Base-by-base conservation (phyloP, 2,113 vertebrate species). In the Hyla sarda region DNA sequence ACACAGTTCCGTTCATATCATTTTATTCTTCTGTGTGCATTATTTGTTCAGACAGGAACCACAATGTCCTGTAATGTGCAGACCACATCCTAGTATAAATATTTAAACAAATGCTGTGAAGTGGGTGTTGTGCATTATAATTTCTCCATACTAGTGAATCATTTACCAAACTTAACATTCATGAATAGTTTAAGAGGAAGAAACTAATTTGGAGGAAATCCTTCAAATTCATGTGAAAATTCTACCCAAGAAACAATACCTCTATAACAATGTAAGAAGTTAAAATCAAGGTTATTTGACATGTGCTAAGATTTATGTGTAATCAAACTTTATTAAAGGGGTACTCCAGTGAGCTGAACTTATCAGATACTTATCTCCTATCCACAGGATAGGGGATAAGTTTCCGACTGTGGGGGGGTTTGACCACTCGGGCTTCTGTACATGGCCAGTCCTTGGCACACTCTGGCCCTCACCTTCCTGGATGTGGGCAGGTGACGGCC, bases 1-100 rank as follows among this genome's bases (percentile, higher is more conserved):
- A n/a, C 3, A 58, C 12, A 6, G 11, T 58, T 37, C 12, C 32
- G 0, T 79, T 56, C 50, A 56, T 58, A 28, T 19, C 19, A 21
- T 30, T 30, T 19, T 58, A 5, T 78, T 41, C 52, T 58, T 21
- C 19, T 78, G 37, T 13, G 12, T 78, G 17, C 19, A 58, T 78
- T 56, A 48, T 54, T 77, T 79, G 54, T n/a, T 34, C 32, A 41
- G 30, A 79, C 54, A 79, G 77, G 77, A 79, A 79, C 30, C 21
- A n/a, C 56, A 32, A 79, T 41, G 54, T 45, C 10, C 50, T 60
- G 32, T 21, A 50, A 37, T n/a, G 32, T 23, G 47, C 30, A 34
- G 32, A 25, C 34, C 32, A 47, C 69, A 83, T 83, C 82, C 67
- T 71, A 74, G n/a, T 83, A 69, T 58, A 83, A 83, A 83, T 72